Evolutionary conservation across 2,113 vertebrate genomes (phyloP).

Genomic region (Heliornis fulica): DNA sequence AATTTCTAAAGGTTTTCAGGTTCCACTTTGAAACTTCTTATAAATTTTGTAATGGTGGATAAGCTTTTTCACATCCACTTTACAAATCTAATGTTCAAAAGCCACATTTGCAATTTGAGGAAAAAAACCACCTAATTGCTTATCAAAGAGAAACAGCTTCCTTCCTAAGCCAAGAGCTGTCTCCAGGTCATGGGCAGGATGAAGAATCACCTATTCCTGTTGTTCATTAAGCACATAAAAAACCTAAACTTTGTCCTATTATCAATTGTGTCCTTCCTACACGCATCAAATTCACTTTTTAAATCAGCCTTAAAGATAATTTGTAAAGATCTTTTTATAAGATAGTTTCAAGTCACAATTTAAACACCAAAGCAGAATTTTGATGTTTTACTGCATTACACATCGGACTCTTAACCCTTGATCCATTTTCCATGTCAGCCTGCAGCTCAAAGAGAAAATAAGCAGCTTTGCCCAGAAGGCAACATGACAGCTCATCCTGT

Average conservation of each 20-base stretch:
- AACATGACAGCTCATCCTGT: neutral
- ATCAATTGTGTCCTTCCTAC: neutral
- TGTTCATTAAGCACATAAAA: neutral
- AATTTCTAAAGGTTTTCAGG: neutral
- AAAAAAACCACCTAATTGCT: neutral
- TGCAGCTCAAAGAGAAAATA: neutral
- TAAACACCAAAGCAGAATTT: neutral
- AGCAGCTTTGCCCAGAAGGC: neutral
- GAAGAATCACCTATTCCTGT: neutral
- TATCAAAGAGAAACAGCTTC: neutral
- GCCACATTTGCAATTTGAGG: neutral
- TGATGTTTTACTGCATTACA: neutral
- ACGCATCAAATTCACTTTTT: neutral
- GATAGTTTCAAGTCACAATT: neutral
- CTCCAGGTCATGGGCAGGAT: fast-evolving
- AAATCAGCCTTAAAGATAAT: neutral
- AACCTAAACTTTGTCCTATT: neutral
- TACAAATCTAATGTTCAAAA: neutral
- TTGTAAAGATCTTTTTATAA: neutral
- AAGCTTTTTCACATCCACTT: neutral
- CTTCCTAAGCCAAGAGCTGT: neutral
- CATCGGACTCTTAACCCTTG: neutral
- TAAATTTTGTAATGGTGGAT: neutral
- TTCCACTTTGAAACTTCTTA: neutral
- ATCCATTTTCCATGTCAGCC: neutral